A percentile compares a stretch with the other conserved stretches of the same genome.
Evolutionary conservation across 92 coral and sea anemone species (phyloP).

Genomic region (Metridium senile): DNA sequence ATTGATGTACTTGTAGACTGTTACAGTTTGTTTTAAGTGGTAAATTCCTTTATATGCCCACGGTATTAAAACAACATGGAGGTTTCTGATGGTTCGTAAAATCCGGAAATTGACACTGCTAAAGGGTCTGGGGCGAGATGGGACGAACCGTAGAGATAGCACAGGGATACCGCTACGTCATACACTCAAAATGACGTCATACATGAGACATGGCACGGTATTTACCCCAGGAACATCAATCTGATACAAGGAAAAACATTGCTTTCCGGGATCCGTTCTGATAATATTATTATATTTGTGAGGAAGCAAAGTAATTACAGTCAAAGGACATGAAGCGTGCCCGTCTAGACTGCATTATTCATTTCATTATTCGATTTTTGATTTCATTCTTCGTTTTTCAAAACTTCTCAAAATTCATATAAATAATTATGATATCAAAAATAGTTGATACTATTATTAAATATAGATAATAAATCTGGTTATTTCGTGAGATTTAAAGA

Average conservation of each 20-base stretch:
- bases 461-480: no score
- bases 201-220: background rate
- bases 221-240: background rate
- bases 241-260: background rate
- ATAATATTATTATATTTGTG: no score
- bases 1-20: background rate
- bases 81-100: background rate
- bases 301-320: no score
- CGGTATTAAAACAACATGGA: slow-evolving; percentile 25
- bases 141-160: slow-evolving; percentile 9
- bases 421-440: no score
- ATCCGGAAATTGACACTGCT: slow-evolving; percentile 64
- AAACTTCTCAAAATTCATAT: no score
- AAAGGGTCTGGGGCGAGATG: slow-evolving; percentile 31
- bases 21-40: background rate
- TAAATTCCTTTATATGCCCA: slow-evolving; percentile 8
- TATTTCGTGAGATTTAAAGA: no score
- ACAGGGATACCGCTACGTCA: slow-evolving; percentile 33
- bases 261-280: background rate
- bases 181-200: background rate
- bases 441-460: no score
- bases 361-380: no score
- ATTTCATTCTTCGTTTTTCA: no score
- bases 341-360: no score
- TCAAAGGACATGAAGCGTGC: no score